Evolutionary conservation across 1,140 invertebrate genomes (phyloP).

Genomic region (Papilio polytes): DNA sequence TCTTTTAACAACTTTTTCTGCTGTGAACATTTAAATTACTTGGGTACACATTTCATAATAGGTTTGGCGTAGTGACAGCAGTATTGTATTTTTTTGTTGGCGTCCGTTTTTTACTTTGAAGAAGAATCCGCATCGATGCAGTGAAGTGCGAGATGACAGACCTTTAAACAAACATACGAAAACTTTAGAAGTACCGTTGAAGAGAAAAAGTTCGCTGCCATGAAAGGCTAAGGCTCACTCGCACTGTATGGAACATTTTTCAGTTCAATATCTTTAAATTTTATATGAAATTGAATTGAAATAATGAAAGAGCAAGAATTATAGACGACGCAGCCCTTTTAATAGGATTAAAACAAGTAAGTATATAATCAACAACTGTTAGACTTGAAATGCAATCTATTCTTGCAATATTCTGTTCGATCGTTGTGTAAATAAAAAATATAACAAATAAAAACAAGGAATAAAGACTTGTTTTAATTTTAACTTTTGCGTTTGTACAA

Average conservation of each 20-base stretch:
- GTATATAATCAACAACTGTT: no score
- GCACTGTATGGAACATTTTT: no score
- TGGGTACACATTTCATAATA: not conserved
- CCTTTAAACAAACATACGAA: not conserved
- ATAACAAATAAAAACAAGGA: not conserved
- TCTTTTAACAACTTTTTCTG: not conserved
- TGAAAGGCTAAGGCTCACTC: no score
- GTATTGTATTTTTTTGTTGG: not conserved
- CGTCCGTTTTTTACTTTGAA: not conserved
- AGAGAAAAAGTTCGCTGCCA: no score
- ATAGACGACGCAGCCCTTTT: no score
- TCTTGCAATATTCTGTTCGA: not conserved
- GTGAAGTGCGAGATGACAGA: not conserved
- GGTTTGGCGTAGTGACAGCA: not conserved
- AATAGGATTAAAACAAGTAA: no score
- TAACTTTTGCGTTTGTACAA: not conserved
- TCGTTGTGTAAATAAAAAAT: not conserved
- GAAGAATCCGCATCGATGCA: not conserved
- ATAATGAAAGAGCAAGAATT: no score
- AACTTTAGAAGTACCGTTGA: no score
- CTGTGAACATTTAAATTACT: constrained; percentile 2
- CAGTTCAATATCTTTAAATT: no score
- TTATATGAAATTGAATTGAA: no score
- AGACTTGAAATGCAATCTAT: not conserved
- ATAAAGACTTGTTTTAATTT: not conserved